These are phyloP conservation scores for Megaptera novaeangliae DNA, from an alignment of 2,113 vertebrate genomes.

Conservation along the genomic window DNA sequence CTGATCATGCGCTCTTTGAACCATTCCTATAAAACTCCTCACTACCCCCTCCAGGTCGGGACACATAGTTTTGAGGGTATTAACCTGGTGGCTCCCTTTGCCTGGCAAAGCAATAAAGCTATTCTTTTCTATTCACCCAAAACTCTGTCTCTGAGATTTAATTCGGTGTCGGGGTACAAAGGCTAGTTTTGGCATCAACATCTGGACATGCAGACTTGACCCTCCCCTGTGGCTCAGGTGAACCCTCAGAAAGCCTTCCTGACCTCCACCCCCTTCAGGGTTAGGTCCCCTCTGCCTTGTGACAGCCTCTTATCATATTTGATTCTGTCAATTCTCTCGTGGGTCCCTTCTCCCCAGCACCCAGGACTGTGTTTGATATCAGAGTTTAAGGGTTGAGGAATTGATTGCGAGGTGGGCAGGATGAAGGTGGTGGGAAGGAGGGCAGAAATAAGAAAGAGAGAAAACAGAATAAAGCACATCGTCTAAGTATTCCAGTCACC, in stretches of 20 bases:
- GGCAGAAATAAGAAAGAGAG: background rate
- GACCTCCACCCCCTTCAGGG: fast-evolving
- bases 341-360: background rate
- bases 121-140: background rate
- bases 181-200: background rate
- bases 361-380: background rate
- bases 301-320: background rate
- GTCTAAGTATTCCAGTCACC: background rate
- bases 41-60: background rate
- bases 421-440: background rate
- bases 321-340: background rate
- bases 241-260: too few species aligned
- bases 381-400: background rate
- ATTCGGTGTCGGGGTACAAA: background rate
- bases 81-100: background rate
- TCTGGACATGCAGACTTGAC: background rate
- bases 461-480: background rate
- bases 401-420: background rate
- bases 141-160: background rate
- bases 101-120: background rate
- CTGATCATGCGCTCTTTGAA: fast-evolving
- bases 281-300: too few species aligned
- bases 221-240: background rate
- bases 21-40: background rate
- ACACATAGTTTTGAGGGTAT: background rate